phyloP scores from a whole-genome alignment of 2,113 vertebrate species.

The Ptilonorhynchus violaceus region DNA sequence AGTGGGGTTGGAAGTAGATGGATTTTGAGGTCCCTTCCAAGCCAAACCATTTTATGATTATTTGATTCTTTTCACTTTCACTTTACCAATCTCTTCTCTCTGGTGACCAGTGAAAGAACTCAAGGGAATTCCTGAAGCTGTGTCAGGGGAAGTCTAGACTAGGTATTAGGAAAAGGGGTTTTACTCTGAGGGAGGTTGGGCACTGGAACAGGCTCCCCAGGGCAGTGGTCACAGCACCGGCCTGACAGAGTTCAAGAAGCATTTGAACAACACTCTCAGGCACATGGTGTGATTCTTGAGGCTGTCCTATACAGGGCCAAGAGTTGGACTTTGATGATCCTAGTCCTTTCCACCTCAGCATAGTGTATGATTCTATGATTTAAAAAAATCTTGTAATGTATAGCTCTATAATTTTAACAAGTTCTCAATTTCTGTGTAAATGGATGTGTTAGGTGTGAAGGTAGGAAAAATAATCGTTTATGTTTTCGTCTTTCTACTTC shows the following conservation, averaged over 20 bases:
- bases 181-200: background rate
- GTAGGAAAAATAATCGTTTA: background rate
- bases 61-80: background rate
- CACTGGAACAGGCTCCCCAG: background rate
- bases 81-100: background rate
- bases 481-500: background rate
- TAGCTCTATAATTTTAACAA: background rate
- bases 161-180: background rate
- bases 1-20: background rate
- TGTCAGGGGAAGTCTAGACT: background rate
- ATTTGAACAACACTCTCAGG: background rate
- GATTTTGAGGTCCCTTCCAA: background rate
- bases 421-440: background rate
- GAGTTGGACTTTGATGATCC: background rate
- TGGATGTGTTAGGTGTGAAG: background rate
- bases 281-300: background rate
- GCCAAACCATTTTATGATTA: background rate
- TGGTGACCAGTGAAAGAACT: background rate
- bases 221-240: background rate
- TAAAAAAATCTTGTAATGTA: background rate
- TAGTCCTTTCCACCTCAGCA: background rate
- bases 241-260: background rate
- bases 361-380: background rate
- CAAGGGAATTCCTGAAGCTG: background rate
- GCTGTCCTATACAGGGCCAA: background rate